Conservation (phyloP, 2,797 vertebrate species). For the Dallia pectoralis region DNA sequence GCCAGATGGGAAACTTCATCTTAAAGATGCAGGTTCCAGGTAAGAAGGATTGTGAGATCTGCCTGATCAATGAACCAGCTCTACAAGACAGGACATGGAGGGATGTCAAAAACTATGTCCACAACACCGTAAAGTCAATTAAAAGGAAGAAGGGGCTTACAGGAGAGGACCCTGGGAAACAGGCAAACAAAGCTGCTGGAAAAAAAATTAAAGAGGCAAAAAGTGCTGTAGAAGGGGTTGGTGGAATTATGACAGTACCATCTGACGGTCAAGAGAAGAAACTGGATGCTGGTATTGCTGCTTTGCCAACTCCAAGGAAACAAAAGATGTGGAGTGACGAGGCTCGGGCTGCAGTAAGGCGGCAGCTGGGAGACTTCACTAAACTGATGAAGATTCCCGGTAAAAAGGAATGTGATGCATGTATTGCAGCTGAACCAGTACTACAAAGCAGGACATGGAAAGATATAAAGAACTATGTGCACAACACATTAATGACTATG, state of each 20-base stretch:
- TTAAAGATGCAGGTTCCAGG: constrained; percentile 67
- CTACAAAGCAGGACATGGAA: constrained; percentile 8
- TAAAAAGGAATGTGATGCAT: constrained; percentile 73
- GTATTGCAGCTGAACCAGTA: constrained; percentile 66
- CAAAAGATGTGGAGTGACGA: constrained; percentile 62
- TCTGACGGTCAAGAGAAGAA: background rate
- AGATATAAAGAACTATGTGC: constrained; percentile 56
- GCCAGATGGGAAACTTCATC: constrained; percentile 60
- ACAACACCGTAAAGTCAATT: constrained; percentile 10
- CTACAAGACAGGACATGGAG: constrained; percentile 6
- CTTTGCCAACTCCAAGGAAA: constrained; percentile 44
- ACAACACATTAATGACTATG: constrained; percentile 69
- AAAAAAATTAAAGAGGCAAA: background rate
- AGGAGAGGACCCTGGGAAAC: background rate
- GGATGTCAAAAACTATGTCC: constrained; percentile 13
- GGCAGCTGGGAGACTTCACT: constrained; percentile 60
- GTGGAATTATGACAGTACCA: background rate
- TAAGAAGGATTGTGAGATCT: constrained; percentile 72
- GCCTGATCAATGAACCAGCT: constrained; percentile 66
- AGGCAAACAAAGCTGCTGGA: background rate
- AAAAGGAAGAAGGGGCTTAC: background rate
- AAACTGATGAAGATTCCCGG: constrained; percentile 68
- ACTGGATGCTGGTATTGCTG: constrained; percentile 48
- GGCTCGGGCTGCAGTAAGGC: constrained; percentile 68
- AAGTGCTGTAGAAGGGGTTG: background rate